Evolutionary conservation across 1,140 invertebrate genomes (phyloP), one percentile per base, ranked within the genome.

Genomic region (Cyrtorhinus lividipennis): DNA sequence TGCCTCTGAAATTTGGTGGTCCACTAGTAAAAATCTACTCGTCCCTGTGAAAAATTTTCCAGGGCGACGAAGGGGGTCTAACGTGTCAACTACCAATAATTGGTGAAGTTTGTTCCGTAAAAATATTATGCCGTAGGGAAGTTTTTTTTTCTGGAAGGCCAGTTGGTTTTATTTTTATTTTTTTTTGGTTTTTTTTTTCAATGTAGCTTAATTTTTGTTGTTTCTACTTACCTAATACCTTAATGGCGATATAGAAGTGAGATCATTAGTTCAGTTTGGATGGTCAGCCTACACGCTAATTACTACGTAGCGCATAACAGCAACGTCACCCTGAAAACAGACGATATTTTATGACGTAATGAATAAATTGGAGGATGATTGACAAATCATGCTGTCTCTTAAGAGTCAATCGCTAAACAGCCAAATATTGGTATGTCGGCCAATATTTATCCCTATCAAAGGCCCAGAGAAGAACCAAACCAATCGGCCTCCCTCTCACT

Each of bases 201-300:
- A n/a, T n/a, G n/a, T n/a, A n/a, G n/a, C n/a, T n/a, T n/a, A n/a
- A n/a, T n/a, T n/a, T n/a, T n/a, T n/a, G n/a, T n/a, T n/a, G n/a
- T n/a, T n/a, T n/a, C n/a, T n/a, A n/a, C n/a, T n/a, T n/a, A 53
- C 8, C 18, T 20, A 10, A 53, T 15, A 13, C 48, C 48, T 53
- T 53, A 53, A 53, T 53, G 20, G 5, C 48, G 48, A 53, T 53
- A 53, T 53, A 15, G 10, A 53, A 53, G 48, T 53, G 48, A 53
- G 48, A 53, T 53, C 48, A 53, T 53, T 10, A 53, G 48, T 53
- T 53, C 12, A 53, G 48, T 53, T 53, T 53, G 48, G 48, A 53
- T 53, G 48, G 48, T 53, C 18, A 20, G 30, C 56, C 57, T 57
- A 45, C 22, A 45, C 38, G 18, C 8, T 53, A 53, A 3, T 20